Base-by-base conservation (phyloP, 2,113 vertebrate genomes). In the Barnardius zonarius region DNA sequence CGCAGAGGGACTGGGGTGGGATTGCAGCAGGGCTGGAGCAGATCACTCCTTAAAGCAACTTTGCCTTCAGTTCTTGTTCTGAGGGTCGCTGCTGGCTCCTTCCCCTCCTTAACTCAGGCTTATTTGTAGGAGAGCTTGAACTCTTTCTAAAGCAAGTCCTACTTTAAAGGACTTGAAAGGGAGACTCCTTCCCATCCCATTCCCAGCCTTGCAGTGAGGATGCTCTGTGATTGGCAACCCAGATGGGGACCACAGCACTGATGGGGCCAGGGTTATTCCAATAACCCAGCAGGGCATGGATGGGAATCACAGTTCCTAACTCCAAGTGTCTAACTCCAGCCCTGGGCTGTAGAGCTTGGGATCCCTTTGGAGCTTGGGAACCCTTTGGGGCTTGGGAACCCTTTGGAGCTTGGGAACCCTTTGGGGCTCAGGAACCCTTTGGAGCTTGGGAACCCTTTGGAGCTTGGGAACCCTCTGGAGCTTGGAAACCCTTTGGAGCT, bases 21-120 rank as follows among this genome's bases (percentile, higher is more conserved):
- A 4, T 44, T 10, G 44, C 31, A 57, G 31, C 55, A n/a, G 33
- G n/a, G 55, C 55, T 3, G 23, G 7, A 10, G 37, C 0, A 31
- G 23, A 41, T 24, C 51, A 5, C 16, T 80, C 59, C 13, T 13
- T 16, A 9, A 41, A 39, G 63, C 63, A 39, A 10, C 18, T 52
- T 52, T 4, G n/a, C 20, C 7, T 17, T 9, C 7, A 2, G 1
- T 5, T 27, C 7, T 23, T 37, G 44, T 11, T 4, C 51, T 43
- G 17, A 7, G 41, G 24, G 70, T 15, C 1, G 0, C 49, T 9
- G 10, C 30, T 22, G 11, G 46, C 33, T 35, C 25, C 39, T 44
- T 33, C 33, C 11, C 61, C 28, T 30, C 55, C 70, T 61, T 19
- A 31, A 48, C 6, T 0, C 33, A 10, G 17, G 13, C 7, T 33